phyloP scores from a whole-genome alignment of 2,888 invertebrate species.

The Nephrotoma guestfalica region DNA sequence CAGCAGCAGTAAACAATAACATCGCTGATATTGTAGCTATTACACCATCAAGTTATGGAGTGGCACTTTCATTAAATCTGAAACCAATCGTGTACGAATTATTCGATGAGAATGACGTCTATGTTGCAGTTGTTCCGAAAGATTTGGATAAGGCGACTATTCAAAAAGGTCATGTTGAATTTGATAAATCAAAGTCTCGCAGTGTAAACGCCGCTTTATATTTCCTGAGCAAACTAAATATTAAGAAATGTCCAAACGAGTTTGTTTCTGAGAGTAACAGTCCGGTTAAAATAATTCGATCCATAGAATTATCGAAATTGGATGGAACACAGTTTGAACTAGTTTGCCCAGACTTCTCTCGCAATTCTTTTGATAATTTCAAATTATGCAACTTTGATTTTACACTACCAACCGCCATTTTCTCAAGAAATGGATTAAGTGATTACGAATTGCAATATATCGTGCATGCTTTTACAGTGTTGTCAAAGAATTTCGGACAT shows the following conservation, averaged over 20 bases:
- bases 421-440: constrained; percentile 10
- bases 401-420: constrained; percentile 21
- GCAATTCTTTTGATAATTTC: constrained; percentile 24
- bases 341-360: constrained; percentile 24
- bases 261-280: not conserved
- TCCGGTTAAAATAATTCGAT: constrained; percentile 21
- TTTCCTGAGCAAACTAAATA: not conserved
- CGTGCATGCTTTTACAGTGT: constrained; percentile 24
- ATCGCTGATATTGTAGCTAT: constrained; percentile 22
- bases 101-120: constrained; percentile 19
- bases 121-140: constrained; percentile 22
- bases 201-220: not conserved
- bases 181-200: not conserved
- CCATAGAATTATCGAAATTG: constrained; percentile 21
- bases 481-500: constrained; percentile 26
- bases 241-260: not conserved
- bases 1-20: constrained; percentile 19
- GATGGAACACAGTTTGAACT: constrained; percentile 22
- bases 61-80: constrained; percentile 24
- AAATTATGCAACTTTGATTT: constrained; percentile 27
- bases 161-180: not conserved
- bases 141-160: not conserved
- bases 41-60: constrained; percentile 29
- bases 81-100: constrained; percentile 26
- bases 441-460: constrained; percentile 26